These are phyloP conservation scores for Solen grandis DNA, from an alignment of 1,140 invertebrate genomes.

Conservation along the genomic window DNA sequence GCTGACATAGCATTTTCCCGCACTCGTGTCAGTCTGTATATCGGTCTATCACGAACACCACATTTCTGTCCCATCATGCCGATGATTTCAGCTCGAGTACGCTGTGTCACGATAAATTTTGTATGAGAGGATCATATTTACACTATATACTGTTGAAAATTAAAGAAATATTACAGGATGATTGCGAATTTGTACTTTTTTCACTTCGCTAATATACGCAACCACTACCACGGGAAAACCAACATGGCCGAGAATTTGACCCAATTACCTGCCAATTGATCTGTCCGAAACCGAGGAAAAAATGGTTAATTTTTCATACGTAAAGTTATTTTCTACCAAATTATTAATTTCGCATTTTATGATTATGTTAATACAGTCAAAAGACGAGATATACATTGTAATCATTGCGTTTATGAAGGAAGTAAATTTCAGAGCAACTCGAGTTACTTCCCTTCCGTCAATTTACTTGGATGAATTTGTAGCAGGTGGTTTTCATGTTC, in stretches of 20 bases:
- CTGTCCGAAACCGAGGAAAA: too few species aligned
- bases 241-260: neutral
- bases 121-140: neutral
- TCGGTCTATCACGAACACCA: neutral
- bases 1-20: slow-evolving; percentile 53
- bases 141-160: neutral
- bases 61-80: neutral
- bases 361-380: too few species aligned
- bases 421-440: too few species aligned
- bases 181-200: neutral
- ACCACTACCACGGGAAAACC: neutral
- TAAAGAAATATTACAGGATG: neutral
- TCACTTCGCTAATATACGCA: neutral
- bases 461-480: too few species aligned
- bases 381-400: too few species aligned
- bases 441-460: too few species aligned
- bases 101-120: neutral
- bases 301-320: too few species aligned
- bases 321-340: too few species aligned
- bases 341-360: too few species aligned
- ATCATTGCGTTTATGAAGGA: too few species aligned
- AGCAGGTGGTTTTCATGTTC: too few species aligned
- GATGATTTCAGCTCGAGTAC: neutral
- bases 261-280: neutral
- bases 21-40: slow-evolving; percentile 37